These are phyloP conservation scores for Stictonetta naevosa DNA, from an alignment of 2,113 vertebrate species.

Conservation along the genomic window DNA sequence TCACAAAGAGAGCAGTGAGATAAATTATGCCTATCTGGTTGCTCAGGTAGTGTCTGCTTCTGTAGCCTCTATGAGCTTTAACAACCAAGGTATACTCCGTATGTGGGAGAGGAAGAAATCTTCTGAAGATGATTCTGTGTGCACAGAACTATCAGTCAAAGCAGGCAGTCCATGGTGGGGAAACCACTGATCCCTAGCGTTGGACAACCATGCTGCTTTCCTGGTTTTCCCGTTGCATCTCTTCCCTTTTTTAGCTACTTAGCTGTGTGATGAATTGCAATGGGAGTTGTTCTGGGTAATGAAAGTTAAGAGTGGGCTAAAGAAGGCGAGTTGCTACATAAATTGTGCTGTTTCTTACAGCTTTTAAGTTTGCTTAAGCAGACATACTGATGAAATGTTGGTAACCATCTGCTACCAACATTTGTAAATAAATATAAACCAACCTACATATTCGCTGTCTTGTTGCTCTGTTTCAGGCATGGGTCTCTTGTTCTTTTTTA, in stretches of 20 bases:
- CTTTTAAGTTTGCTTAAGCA: constrained; percentile 52
- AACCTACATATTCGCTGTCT: constrained; percentile 2
- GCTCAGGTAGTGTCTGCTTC: background rate
- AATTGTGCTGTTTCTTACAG: constrained; percentile 51
- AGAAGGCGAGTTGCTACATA: background rate
- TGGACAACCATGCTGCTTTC: background rate
- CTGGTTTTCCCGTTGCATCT: background rate
- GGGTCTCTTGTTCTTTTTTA: background rate
- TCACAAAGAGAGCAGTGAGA: background rate
- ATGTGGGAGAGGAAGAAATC: background rate
- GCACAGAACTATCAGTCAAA: background rate
- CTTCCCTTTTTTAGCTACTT: background rate
- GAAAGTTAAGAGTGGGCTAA: background rate
- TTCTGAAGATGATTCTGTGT: background rate
- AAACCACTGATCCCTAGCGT: background rate
- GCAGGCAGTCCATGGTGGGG: background rate
- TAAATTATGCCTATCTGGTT: background rate
- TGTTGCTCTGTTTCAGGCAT: constrained; percentile 44
- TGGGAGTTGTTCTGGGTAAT: background rate
- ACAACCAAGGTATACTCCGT: background rate
- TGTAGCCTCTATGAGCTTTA: background rate
- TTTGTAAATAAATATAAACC: constrained; percentile 63
- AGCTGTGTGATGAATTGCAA: constrained; percentile 19
- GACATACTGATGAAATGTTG: constrained; percentile 41
- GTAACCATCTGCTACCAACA: constrained; percentile 47